Evolutionary conservation across 2,888 invertebrate species (phyloP), one percentile per base, ranked within the genome.

Genomic region (Hololepta plana): DNA sequence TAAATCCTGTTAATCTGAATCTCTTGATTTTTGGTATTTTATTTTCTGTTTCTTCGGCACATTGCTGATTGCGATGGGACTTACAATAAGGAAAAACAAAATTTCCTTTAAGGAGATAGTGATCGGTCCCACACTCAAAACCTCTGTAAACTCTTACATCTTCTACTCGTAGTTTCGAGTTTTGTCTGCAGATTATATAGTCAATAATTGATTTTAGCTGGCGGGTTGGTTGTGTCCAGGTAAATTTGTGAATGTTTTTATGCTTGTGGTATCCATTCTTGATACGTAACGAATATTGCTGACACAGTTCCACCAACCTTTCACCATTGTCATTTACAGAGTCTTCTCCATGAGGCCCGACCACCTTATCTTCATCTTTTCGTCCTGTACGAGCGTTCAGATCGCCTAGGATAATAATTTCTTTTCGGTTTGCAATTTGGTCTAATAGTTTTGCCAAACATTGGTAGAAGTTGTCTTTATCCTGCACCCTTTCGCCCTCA

Each of bases 91-190:
- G n/a, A n/a, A n/a, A n/a, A n/a, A n/a, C n/a, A n/a, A n/a, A n/a
- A n/a, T n/a, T 24, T 15, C 7, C 19, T 24, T 29, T 29, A 9
- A 29, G 5, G 13, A 25, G 13, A 15, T 19, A 15, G 19, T 29
- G 20, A 16, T 24, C 20, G 3, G 29, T 24, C 2, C 29, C 29
- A 15, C 24, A 29, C 11, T 24, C 20, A 8, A 15, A 6, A 3
- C 20, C 24, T 15, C 29, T 29, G n/a, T 10, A 19, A 10, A 29
- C 19, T 24, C 29, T 29, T 20, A 29, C 20, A 19, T 29, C 20
- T 8, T 5, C 20, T 3, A 3, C 9, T 19, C 10, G 12, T 9
- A 16, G 12, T 6, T n/a, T 6, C 8, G 20, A 9, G n/a, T 25
- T n/a, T n/a, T n/a, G n/a, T n/a, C n/a, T n/a, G n/a, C n/a, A n/a